Base-by-base conservation (phyloP, 1,140 invertebrate species). In the Drosophila triauraria region DNA sequence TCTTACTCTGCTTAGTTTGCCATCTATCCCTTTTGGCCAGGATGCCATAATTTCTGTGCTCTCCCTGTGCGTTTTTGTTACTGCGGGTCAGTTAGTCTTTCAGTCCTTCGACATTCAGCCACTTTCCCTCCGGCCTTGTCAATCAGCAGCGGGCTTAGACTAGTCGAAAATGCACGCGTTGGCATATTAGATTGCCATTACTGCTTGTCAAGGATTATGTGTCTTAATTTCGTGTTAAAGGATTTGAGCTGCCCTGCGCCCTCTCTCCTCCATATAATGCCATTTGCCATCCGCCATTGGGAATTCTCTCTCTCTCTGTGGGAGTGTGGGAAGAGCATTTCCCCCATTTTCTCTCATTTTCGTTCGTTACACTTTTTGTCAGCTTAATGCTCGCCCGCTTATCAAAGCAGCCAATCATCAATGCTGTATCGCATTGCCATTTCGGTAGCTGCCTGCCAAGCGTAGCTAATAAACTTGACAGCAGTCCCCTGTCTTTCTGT, bases 131-230 rank as follows among this genome's bases (percentile, higher is more conserved):
- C 32, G 70, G 56, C 38, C 65, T 65, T 87, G 84, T 87, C 84
- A 87, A 87, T 88, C 78, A 82, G 61, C 69, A 80, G 43, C 42
- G 72, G 63, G 78, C 65, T 88, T 90, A 84, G 71, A 59, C 67
- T 51, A 82, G 54, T 64, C 65, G 65, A 90, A 90, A 82, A 82
- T 90, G 85, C 78, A 85, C 88, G 85, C 85, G 85, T 90, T 90
- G 80, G 85, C 85, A 90, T 90, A 90, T 90, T 90, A 85, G 85
- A 90, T 90, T 90, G 81, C 81, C 85, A 90, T 90, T 90, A 85
- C 85, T 85, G 86, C 82, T 85, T 90, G 85, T 90, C 85, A 90
- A 56, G 85, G 85, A 90, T 90, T 90, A 90, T 79, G 63, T 80
- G 61, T 85, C 85, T 90, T 90, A 90, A 90, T 90, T 90, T 90